Evolutionary conservation across 1,140 invertebrate genomes (phyloP).

Genomic region (Gonioctena quinquepunctata): DNA sequence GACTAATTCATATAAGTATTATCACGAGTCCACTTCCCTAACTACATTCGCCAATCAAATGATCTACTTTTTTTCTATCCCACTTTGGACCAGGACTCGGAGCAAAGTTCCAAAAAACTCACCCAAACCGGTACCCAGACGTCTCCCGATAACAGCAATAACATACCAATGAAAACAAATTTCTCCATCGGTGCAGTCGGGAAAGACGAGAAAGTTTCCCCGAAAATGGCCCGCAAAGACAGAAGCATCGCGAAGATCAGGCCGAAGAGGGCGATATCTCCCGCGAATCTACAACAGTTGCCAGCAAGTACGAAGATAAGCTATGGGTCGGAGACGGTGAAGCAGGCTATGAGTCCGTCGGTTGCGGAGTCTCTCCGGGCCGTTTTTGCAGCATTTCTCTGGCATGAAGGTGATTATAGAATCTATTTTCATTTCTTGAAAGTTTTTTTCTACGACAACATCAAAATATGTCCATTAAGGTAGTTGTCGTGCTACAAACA

Average conservation of each 20-base stretch:
- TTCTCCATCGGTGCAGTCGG: slow-evolving; percentile 65
- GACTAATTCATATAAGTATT: too few species aligned
- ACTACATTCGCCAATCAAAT: not conserved
- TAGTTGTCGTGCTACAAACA: too few species aligned
- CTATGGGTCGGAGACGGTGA: slow-evolving; percentile 61
- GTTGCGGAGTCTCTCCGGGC: slow-evolving; percentile 90
- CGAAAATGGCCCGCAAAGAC: slow-evolving; percentile 67
- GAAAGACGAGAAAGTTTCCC: slow-evolving; percentile 65
- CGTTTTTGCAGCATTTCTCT: slow-evolving; percentile 93
- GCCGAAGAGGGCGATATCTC: slow-evolving; percentile 68
- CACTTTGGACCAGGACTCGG: slow-evolving; percentile 48
- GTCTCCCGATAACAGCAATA: slow-evolving; percentile 66
- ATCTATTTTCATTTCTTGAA: too few species aligned
- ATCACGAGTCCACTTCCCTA: not conserved
- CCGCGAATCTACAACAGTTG: slow-evolving; percentile 58
- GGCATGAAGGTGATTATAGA: slow-evolving; percentile 83
- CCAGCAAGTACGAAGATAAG: slow-evolving; percentile 41
- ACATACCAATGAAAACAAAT: slow-evolving; percentile 60
- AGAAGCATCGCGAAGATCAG: slow-evolving; percentile 58
- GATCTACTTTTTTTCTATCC: not conserved
- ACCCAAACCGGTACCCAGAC: slow-evolving; percentile 78
- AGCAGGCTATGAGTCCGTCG: slow-evolving; percentile 87
- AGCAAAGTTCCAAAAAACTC: slow-evolving; percentile 59
- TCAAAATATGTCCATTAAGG: too few species aligned
- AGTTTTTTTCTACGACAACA: too few species aligned